Percentiles rank a stretch among this genome's conserved stretches.
Conservation (phyloP, 2,888 invertebrate species). For the Leptarthrus brevirostris region DNA sequence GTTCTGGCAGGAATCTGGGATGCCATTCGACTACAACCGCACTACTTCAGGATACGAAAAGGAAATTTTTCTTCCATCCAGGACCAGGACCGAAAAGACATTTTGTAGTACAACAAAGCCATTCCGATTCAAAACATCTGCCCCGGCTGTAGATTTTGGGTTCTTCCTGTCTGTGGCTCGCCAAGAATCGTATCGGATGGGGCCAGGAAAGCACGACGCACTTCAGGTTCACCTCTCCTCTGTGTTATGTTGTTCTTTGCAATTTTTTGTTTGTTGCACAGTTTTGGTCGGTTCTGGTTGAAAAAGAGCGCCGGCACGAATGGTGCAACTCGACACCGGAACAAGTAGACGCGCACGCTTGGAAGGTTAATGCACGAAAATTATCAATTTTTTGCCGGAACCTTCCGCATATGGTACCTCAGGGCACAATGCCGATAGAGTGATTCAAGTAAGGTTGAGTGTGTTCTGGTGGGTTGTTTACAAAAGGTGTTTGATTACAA, state of each 20-base stretch:
- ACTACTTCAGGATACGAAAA: no score
- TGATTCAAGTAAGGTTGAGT: slow-evolving; percentile 19
- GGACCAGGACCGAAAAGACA: not conserved
- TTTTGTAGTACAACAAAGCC: slow-evolving; percentile 22
- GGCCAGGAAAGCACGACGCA: slow-evolving; percentile 18
- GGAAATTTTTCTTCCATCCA: not conserved
- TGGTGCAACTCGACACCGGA: slow-evolving; percentile 57
- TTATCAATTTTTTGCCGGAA: slow-evolving; percentile 50
- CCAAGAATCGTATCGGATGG: slow-evolving; percentile 22
- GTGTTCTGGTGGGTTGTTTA: slow-evolving; percentile 1
- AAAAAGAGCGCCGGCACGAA: slow-evolving; percentile 53
- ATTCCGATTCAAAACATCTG: slow-evolving; percentile 33
- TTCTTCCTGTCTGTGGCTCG: slow-evolving; percentile 38
- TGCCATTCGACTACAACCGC: no score
- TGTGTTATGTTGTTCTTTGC: slow-evolving; percentile 3
- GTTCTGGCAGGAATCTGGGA: not conserved
- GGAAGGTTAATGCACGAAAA: slow-evolving; percentile 56
- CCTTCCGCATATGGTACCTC: slow-evolving; percentile 19
- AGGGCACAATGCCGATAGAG: slow-evolving; percentile 11
- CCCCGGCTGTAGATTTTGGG: slow-evolving; percentile 24
- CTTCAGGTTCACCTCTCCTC: slow-evolving; percentile 3
- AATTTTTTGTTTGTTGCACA: slow-evolving; percentile 26
- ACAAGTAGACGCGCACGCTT: slow-evolving; percentile 55
- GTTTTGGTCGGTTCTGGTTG: not conserved
- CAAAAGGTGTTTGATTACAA: slow-evolving; percentile 26